A percentile compares a stretch with the other conserved stretches of the same genome.
phyloP scores from a whole-genome alignment of 2,888 invertebrate genomes.

The Andrena praecox region DNA sequence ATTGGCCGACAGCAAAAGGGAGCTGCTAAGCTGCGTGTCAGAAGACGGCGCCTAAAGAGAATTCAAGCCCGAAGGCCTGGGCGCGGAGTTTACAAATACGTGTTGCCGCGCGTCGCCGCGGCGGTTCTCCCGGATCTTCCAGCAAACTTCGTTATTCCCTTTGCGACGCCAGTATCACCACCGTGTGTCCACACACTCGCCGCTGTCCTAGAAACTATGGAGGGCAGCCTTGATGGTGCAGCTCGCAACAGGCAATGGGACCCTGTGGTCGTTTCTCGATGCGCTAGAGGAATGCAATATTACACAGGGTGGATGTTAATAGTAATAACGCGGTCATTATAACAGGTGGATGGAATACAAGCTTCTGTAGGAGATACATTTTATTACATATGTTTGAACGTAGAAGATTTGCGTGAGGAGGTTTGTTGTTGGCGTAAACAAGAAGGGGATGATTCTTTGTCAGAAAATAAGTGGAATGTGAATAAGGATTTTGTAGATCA shows the following conservation, averaged over 20 bases:
- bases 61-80: slow-evolving; percentile 46
- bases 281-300: background rate
- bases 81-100: slow-evolving; percentile 60
- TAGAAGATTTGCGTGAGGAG: no score
- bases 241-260: slow-evolving; percentile 33
- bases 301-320: no score
- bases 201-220: slow-evolving; percentile 25
- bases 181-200: background rate
- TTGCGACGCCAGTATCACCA: slow-evolving; percentile 6
- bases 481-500: no score
- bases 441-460: no score
- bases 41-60: slow-evolving; percentile 27
- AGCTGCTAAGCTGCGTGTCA: slow-evolving; percentile 47
- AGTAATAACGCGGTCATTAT: no score
- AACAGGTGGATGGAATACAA: no score
- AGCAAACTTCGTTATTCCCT: slow-evolving; percentile 60
- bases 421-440: no score
- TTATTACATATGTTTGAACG: no score
- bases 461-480: no score
- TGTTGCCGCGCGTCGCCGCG: slow-evolving; percentile 18
- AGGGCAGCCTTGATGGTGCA: slow-evolving; percentile 26
- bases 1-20: slow-evolving; percentile 48
- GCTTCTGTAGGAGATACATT: no score
- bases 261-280: slow-evolving; percentile 7
- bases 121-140: slow-evolving; percentile 49